phyloP scores from a whole-genome alignment of 2,113 vertebrate genomes.

The Psettodes erumei region DNA sequence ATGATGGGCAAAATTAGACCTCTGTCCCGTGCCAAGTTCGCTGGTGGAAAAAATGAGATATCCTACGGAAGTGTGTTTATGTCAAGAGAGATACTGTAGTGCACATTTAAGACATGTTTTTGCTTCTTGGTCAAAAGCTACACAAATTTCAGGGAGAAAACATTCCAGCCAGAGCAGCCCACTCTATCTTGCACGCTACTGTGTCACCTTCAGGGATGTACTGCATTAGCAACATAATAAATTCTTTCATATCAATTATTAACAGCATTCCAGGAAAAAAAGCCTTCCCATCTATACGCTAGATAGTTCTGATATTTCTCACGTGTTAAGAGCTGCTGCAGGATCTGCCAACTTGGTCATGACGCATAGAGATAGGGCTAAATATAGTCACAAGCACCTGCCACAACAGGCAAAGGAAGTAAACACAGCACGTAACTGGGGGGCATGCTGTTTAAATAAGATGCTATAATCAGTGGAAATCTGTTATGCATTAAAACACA shows the following conservation, averaged over 20 bases:
- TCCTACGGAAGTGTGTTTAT: slow-evolving; percentile 1
- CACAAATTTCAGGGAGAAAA: not conserved
- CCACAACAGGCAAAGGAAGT: slow-evolving; percentile 68
- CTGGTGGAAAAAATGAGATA: slow-evolving; percentile 20
- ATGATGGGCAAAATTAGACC: slow-evolving; percentile 54
- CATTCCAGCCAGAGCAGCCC: not conserved
- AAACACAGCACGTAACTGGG: slow-evolving; percentile 53
- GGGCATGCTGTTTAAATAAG: slow-evolving; percentile 18
- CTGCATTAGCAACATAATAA: not conserved
- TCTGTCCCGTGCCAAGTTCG: slow-evolving; percentile 17
- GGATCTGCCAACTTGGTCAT: slow-evolving; percentile 76
- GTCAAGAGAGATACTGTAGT: not conserved
- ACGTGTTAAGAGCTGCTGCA: slow-evolving; percentile 59
- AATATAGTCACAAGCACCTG: slow-evolving; percentile 78
- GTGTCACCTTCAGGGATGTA: not conserved
- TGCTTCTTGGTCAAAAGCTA: not conserved
- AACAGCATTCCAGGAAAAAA: slow-evolving; percentile 14
- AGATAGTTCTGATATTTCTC: slow-evolving; percentile 63
- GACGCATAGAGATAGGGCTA: slow-evolving; percentile 82
- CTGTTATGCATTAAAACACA: slow-evolving; percentile 7
- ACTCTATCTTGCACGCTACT: not conserved
- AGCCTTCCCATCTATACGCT: slow-evolving; percentile 9
- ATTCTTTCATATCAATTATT: slow-evolving; percentile 28
- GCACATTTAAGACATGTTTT: not conserved
- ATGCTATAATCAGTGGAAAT: slow-evolving; percentile 26